Evolutionary conservation across 1,140 invertebrate species (phyloP).

Genomic region (Pseudachorutes palmiensis): DNA sequence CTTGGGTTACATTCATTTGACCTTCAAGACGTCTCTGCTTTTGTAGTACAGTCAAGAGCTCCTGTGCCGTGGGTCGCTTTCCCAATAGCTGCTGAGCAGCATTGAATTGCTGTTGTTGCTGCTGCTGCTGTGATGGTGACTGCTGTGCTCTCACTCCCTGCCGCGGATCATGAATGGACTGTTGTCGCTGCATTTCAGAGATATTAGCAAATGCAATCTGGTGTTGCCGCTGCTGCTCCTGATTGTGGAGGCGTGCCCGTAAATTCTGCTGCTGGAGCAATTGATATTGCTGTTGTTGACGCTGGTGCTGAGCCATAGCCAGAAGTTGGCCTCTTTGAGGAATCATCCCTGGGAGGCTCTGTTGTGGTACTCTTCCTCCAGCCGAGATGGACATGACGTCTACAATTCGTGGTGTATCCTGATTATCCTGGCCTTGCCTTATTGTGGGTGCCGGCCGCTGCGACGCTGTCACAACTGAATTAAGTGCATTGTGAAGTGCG

Average conservation of each 20-base stretch:
- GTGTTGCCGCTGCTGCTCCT: conserved; percentile 16
- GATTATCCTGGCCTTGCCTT: no score
- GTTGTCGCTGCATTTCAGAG: not conserved
- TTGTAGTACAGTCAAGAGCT: not conserved
- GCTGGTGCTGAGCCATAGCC: conserved; percentile 6
- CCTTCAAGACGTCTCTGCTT: not conserved
- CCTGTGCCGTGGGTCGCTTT: not conserved
- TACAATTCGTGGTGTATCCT: conserved; percentile 15
- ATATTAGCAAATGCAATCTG: conserved; percentile 1
- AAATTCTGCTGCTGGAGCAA: conserved; percentile 13
- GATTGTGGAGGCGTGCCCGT: not conserved
- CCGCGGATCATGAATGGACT: not conserved
- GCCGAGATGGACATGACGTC: conserved; percentile 17
- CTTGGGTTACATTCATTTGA: not conserved
- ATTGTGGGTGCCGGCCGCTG: not conserved
- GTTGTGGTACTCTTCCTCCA: no score
- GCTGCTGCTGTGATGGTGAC: not conserved
- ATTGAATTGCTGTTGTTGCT: not conserved
- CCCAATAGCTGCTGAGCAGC: conserved; percentile 11
- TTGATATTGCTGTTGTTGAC: conserved; percentile 27
- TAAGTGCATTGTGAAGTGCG: conserved; percentile 25
- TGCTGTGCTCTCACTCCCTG: conserved; percentile 18
- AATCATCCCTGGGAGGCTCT: no score
- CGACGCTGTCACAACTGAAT: conserved; percentile 2
- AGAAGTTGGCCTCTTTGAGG: not conserved